These are phyloP conservation scores for Salvelinus sp. DNA, from an alignment of 2,113 vertebrate species.

Conservation along the genomic window DNA sequence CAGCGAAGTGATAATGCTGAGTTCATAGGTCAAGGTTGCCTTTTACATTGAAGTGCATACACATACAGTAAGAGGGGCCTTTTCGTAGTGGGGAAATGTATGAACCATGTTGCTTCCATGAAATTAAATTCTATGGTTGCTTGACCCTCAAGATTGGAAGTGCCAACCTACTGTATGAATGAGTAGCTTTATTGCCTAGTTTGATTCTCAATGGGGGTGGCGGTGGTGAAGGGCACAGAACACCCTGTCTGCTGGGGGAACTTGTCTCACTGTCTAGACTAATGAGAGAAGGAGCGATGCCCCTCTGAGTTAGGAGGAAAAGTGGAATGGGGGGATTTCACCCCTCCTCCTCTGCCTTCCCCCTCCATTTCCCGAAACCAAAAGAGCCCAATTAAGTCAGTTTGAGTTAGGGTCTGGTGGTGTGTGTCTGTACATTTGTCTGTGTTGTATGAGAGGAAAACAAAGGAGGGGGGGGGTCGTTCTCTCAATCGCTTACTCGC, in stretches of 20 bases:
- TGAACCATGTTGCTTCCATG: too few species aligned
- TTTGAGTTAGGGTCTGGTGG: conserved; percentile 66
- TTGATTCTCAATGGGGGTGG: background rate
- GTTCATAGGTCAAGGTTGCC: background rate
- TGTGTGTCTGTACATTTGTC: conserved; percentile 20
- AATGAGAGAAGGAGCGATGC: conserved; percentile 15
- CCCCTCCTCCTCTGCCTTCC: conserved; percentile 23
- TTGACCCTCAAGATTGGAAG: background rate
- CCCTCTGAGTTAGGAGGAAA: background rate
- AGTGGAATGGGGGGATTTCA: conserved; percentile 19
- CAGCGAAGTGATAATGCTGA: background rate
- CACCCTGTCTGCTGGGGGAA: background rate
- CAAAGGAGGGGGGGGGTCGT: background rate
- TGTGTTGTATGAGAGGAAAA: conserved; percentile 23
- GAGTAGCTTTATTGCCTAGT: background rate
- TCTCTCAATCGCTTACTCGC: background rate
- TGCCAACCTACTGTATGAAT: background rate
- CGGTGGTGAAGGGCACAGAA: background rate
- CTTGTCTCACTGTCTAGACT: conserved; percentile 27
- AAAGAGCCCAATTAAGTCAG: conserved; percentile 75
- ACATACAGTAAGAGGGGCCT: background rate
- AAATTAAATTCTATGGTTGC: background rate
- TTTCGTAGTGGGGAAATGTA: too few species aligned
- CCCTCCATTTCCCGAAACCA: conserved; percentile 64
- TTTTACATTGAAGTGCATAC: background rate